These are phyloP conservation scores for Turritopsis rubra DNA, from an alignment of 30 jellyfish, hydroid and myxozoan species.

Conservation along the genomic window DNA sequence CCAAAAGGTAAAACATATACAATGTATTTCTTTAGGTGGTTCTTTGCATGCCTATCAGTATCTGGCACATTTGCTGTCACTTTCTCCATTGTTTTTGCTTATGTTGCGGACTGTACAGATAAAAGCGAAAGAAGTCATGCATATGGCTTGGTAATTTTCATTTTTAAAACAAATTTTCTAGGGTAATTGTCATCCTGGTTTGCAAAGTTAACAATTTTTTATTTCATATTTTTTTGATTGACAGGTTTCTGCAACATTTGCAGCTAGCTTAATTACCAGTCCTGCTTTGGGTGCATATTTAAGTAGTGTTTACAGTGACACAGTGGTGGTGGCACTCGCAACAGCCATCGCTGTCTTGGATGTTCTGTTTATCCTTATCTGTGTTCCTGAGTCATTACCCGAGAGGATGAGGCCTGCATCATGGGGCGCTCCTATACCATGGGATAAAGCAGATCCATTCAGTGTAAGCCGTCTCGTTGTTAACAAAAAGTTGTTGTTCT, in stretches of 20 bases:
- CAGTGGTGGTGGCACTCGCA: slow-evolving; percentile 88
- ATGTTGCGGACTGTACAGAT: slow-evolving; percentile 98
- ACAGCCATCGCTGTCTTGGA: slow-evolving; percentile 89
- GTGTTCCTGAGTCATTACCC: slow-evolving; percentile 98
- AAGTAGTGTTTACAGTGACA: slow-evolving; percentile 59
- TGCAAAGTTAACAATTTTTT: background rate
- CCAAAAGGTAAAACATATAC: background rate
- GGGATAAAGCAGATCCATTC: slow-evolving; percentile 99
- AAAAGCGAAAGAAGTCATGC: slow-evolving; percentile 94
- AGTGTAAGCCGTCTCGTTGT: slow-evolving; percentile 46
- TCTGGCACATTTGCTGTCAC: slow-evolving; percentile 98
- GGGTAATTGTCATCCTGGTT: background rate
- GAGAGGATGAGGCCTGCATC: slow-evolving; percentile 99
- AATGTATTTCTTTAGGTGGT: slow-evolving; percentile 71
- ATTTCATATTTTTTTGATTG: background rate
- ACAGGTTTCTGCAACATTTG: slow-evolving; percentile 98
- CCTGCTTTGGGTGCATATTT: slow-evolving; percentile 98
- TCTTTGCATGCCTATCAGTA: slow-evolving; percentile 88
- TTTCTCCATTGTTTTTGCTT: slow-evolving; percentile 94
- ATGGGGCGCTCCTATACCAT: slow-evolving; percentile 98
- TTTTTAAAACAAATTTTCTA: background rate
- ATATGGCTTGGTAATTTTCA: slow-evolving; percentile 86
- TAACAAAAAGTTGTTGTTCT: background rate
- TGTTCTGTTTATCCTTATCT: slow-evolving; percentile 63
- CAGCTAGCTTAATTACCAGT: slow-evolving; percentile 98